Conservation (phyloP, 2,797 vertebrate species). For the Neosilurus hyrtlii region DNA sequence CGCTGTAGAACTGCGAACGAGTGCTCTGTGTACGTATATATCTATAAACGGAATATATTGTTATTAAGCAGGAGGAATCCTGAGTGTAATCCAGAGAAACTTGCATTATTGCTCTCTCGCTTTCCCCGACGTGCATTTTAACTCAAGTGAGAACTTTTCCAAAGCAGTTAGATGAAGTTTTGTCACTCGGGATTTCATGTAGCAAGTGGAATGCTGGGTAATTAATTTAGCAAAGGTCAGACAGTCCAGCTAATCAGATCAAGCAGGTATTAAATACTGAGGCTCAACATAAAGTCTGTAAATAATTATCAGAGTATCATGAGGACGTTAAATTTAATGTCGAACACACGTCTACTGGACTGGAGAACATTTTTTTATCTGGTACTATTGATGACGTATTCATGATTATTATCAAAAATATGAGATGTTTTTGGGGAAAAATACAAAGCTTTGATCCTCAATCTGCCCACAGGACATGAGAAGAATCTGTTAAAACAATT, state of each 20-base stretch:
- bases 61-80: neutral
- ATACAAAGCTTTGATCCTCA: no score
- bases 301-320: neutral
- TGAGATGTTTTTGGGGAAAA: no score
- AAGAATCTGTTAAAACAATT: no score
- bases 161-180: slow-evolving; percentile 1
- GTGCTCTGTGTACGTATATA: neutral
- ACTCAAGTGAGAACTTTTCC: neutral
- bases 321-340: neutral
- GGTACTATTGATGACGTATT: no score
- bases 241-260: neutral
- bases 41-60: slow-evolving; percentile 1
- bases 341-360: neutral
- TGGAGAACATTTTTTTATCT: neutral
- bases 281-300: neutral
- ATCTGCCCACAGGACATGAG: no score
- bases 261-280: slow-evolving; percentile 10
- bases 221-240: slow-evolving; percentile 20
- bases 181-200: slow-evolving; percentile 5
- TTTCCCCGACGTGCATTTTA: neutral
- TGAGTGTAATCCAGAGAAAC: slow-evolving; percentile 9
- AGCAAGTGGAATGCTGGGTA: slow-evolving; percentile 1
- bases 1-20: neutral
- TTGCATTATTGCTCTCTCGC: neutral
- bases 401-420: no score